Conservation (phyloP, 1,140 invertebrate species). For the Harpegnathos saltator region DNA sequence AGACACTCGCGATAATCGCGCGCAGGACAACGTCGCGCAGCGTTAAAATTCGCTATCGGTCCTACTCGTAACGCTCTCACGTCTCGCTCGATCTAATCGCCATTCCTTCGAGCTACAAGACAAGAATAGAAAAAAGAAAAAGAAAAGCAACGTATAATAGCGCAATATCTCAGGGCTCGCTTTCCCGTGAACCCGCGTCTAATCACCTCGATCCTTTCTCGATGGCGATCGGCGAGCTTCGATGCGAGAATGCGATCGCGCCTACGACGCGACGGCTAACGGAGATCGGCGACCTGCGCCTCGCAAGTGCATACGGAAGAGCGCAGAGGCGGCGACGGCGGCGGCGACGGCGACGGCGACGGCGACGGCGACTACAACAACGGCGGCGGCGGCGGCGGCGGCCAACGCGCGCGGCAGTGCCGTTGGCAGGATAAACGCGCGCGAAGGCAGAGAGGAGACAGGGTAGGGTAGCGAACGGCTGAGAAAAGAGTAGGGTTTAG, state of each 20-base stretch:
- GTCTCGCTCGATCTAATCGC: not conserved
- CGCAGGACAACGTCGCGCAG: no score
- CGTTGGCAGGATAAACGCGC: constrained; percentile 65
- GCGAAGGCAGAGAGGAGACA: constrained; percentile 39
- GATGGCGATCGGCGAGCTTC: constrained; percentile 40
- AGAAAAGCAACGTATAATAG: no score
- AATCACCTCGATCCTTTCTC: constrained; percentile 7
- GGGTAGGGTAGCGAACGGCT: constrained; percentile 66
- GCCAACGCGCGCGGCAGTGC: constrained; percentile 29
- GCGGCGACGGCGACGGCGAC: constrained; percentile 31
- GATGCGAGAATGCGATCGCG: constrained; percentile 52
- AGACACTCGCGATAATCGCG: no score
- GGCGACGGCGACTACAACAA: not conserved
- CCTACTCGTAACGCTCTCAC: not conserved
- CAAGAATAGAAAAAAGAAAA: no score
- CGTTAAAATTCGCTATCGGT: not conserved
- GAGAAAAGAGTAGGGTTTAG: constrained; percentile 77
- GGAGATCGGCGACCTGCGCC: constrained; percentile 38
- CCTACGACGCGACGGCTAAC: constrained; percentile 41
- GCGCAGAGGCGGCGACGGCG: not conserved
- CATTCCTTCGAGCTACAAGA: no score
- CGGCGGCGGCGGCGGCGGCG: constrained; percentile 30
- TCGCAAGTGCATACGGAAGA: constrained; percentile 60
- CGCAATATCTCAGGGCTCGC: no score
- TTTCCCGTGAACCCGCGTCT: not conserved